Percentiles rank a stretch among this genome's conserved stretches.
Conservation (phyloP, 2,113 vertebrate species). For the Clinocottus analis region DNA sequence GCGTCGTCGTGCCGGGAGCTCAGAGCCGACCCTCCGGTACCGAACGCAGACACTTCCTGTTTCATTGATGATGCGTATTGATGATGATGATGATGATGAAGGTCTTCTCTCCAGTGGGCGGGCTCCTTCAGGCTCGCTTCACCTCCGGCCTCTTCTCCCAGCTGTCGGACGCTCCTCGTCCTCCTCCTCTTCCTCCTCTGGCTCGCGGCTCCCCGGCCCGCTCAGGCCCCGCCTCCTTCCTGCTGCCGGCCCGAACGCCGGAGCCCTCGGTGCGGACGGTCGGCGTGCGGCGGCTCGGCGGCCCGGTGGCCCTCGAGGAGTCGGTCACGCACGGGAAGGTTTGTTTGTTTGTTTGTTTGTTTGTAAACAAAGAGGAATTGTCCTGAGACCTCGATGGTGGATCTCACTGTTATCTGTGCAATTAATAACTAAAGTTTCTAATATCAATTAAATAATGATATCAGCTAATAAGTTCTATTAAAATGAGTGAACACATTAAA, state of each 20-base stretch:
- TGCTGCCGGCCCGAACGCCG: constrained; percentile 68
- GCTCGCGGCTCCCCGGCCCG: constrained; percentile 34
- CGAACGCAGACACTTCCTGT: background rate
- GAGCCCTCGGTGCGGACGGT: constrained; percentile 86
- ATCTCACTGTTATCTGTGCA: too few relatives aligned
- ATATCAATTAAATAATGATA: too few relatives aligned
- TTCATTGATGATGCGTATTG: too few relatives aligned
- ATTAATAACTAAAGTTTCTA: too few relatives aligned
- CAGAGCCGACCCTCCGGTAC: constrained; percentile 84
- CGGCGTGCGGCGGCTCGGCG: constrained; percentile 85
- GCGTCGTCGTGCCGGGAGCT: constrained; percentile 79
- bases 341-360: too few relatives aligned
- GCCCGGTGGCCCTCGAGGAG: constrained; percentile 85
- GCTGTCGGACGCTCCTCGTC: constrained; percentile 66
- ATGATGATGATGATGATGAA: background rate
- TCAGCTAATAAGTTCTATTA: too few relatives aligned
- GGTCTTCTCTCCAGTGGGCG: constrained; percentile 76
- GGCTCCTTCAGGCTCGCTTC: constrained; percentile 89
- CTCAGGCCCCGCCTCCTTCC: constrained; percentile 67
- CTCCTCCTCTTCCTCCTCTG: constrained; percentile 23
- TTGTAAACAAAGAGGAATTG: background rate
- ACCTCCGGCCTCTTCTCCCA: constrained; percentile 70
- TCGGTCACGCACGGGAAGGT: constrained; percentile 87
- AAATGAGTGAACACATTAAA: too few relatives aligned
- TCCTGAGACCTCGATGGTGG: too few relatives aligned